Conservation (phyloP, 2,888 invertebrate species). For the Eutolmus rufibarbis region DNA sequence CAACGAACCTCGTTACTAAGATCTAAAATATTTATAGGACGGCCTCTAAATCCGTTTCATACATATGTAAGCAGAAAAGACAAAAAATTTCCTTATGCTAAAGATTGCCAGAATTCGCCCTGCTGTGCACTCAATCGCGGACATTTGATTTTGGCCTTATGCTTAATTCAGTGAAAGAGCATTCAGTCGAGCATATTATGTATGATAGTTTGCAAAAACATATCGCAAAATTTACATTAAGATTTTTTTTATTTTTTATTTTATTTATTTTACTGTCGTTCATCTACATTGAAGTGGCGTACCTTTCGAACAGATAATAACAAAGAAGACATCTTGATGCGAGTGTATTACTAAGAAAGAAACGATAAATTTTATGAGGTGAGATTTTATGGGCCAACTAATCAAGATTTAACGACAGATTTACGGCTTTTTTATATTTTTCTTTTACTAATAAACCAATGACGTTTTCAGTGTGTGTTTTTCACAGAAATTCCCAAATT, state of each 20-base stretch:
- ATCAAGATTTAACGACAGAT: background rate
- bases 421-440: constrained; percentile 6
- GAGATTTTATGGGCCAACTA: background rate
- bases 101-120: background rate
- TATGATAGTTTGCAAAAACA: background rate
- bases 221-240: background rate
- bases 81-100: background rate
- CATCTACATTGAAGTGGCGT: background rate
- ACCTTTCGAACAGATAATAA: background rate
- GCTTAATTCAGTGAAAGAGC: background rate
- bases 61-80: background rate
- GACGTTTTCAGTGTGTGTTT: background rate
- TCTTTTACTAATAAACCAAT: background rate
- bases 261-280: background rate
- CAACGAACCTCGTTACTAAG: background rate
- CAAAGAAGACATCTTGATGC: background rate
- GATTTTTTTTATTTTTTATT: background rate
- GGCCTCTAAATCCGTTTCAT: background rate
- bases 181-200: background rate
- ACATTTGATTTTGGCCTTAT: background rate
- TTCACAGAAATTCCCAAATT: background rate
- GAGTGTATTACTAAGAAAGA: background rate
- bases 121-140: background rate
- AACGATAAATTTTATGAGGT: background rate
- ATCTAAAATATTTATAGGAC: background rate